These are phyloP conservation scores for Anas platyrhynchos DNA, from an alignment of 2,113 vertebrate species.

Conservation along the genomic window DNA sequence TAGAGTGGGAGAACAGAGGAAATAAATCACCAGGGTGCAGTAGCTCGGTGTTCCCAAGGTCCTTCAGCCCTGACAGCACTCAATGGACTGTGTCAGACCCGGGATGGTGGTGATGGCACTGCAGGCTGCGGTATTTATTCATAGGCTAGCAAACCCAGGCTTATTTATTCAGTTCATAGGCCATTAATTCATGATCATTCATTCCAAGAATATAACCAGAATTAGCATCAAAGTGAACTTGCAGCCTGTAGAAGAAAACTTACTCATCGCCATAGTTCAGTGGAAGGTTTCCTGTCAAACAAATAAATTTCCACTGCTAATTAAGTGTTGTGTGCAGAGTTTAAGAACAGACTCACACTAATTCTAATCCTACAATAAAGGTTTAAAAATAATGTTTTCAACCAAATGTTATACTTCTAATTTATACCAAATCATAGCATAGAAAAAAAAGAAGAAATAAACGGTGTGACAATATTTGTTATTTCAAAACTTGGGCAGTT, in stretches of 20 bases:
- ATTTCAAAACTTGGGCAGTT: neutral
- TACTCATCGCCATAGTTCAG: neutral
- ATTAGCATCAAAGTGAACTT: neutral
- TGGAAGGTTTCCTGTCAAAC: neutral
- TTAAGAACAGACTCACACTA: neutral
- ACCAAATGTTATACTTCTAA: neutral
- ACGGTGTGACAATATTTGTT: neutral
- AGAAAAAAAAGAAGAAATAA: neutral
- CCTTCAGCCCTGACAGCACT: neutral
- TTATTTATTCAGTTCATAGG: constrained; percentile 5
- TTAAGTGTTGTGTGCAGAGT: neutral
- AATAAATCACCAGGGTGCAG: neutral
- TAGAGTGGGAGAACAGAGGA: neutral
- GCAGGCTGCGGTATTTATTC: neutral
- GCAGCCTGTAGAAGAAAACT: neutral
- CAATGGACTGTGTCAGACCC: neutral
- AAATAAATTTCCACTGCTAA: neutral
- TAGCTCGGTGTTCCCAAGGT: neutral
- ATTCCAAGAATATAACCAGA: neutral
- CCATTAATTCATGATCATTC: neutral
- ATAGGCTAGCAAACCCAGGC: neutral
- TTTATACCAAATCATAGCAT: neutral
- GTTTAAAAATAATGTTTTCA: neutral
- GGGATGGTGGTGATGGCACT: neutral
- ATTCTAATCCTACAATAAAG: neutral